A percentile compares a stretch with the other conserved stretches of the same genome.
Conservation (phyloP, 2,113 vertebrate species). For the Irena cyanogastra region DNA sequence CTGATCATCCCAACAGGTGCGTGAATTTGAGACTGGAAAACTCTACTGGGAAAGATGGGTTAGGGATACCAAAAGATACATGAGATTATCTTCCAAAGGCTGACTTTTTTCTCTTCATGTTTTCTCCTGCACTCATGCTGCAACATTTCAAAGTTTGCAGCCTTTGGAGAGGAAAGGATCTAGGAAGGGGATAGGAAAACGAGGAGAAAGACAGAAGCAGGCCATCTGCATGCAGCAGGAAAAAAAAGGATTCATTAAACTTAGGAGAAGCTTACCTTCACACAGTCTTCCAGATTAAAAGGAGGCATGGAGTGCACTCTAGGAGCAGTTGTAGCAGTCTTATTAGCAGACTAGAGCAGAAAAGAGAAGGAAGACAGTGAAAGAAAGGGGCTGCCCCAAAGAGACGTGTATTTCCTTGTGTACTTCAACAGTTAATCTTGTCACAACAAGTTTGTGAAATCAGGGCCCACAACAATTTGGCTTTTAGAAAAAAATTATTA, state of each 20-base stretch:
- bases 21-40: background rate
- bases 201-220: background rate
- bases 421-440: background rate
- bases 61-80: background rate
- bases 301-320: background rate
- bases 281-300: background rate
- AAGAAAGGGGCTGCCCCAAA: background rate
- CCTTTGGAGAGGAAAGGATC: background rate
- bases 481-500: slow-evolving; percentile 52
- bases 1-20: background rate
- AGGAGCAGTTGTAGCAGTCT: background rate
- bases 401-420: background rate
- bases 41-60: background rate
- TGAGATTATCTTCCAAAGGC: background rate
- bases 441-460: background rate
- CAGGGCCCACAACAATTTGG: slow-evolving; percentile 3
- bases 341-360: background rate
- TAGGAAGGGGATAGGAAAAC: background rate
- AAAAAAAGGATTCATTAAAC: background rate
- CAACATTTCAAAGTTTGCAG: background rate
- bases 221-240: background rate
- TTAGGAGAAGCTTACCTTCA: background rate
- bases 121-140: background rate
- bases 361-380: background rate
- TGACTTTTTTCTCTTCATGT: background rate